Evolutionary conservation across 2,888 invertebrate species (phyloP).

Genomic region (Phymatocera aterrima): DNA sequence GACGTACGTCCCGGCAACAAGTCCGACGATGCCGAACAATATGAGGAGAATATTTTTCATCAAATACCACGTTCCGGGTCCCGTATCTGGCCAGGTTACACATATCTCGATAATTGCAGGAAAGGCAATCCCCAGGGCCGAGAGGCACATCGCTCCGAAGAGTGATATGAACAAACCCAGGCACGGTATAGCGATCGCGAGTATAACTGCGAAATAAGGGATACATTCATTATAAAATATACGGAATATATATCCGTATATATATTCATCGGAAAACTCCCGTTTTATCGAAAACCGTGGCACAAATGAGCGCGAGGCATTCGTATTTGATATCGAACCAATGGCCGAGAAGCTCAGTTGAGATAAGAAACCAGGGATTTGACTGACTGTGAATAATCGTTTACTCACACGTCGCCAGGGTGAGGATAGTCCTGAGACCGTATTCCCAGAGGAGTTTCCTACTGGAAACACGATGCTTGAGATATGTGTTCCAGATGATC

Average conservation of each 20-base stretch:
- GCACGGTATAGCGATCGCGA: constrained; percentile 84
- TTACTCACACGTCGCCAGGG: constrained; percentile 80
- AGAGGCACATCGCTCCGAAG: constrained; percentile 85
- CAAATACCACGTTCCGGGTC: constrained; percentile 73
- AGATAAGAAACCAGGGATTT: no score
- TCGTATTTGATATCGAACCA: no score
- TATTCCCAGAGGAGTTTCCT: constrained; percentile 76
- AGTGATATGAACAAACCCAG: constrained; percentile 86
- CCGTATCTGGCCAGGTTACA: constrained; percentile 80
- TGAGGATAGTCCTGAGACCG: constrained; percentile 76
- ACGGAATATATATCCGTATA: no score
- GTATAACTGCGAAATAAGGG: constrained; percentile 79
- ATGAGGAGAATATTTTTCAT: constrained; percentile 76
- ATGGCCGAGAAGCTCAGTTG: no score
- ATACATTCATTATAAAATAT: no score
- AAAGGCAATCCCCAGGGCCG: constrained; percentile 84
- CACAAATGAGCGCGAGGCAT: no score
- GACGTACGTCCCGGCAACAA: constrained; percentile 79
- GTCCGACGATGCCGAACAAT: constrained; percentile 76
- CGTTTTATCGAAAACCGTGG: no score
- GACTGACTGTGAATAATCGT: no score
- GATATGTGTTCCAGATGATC: constrained; percentile 82
- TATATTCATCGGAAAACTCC: no score
- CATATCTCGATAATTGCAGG: constrained; percentile 86
- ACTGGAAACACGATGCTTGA: constrained; percentile 63